Evolutionary conservation across 1,140 invertebrate species (phyloP).

Genomic region (Leptonema lineaticorne): DNA sequence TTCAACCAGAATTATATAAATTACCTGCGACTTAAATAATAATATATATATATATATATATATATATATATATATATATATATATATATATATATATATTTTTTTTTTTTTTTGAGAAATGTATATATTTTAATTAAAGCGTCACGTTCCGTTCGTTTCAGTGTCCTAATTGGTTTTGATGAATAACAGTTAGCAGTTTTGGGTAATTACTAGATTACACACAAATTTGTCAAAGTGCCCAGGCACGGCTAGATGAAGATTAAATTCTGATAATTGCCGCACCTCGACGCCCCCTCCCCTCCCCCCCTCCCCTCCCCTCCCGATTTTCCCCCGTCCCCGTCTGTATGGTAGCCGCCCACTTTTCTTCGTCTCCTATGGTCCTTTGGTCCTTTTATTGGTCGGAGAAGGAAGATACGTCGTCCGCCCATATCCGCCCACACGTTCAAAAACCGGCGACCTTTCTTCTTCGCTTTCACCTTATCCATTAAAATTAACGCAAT

Average conservation of each 20-base stretch:
- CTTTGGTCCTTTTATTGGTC: too few relatives aligned
- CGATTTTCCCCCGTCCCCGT: background rate
- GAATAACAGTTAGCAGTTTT: constrained; percentile 16
- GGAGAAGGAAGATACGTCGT: too few relatives aligned
- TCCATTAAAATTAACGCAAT: too few relatives aligned
- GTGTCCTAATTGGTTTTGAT: background rate
- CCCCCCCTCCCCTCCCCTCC: background rate
- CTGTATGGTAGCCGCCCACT: background rate
- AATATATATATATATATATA: too few relatives aligned
- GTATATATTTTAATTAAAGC: background rate
- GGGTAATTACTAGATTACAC: constrained; percentile 12
- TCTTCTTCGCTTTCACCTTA: too few relatives aligned
- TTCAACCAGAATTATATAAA: too few relatives aligned
- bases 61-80: too few relatives aligned
- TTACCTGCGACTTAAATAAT: too few relatives aligned
- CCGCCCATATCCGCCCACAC: too few relatives aligned
- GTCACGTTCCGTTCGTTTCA: background rate
- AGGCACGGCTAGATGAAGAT: constrained; percentile 1
- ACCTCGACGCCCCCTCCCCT: background rate
- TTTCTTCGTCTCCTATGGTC: background rate
- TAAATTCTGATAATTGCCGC: constrained; percentile 17
- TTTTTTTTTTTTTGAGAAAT: background rate
- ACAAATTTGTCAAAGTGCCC: constrained; percentile 13
- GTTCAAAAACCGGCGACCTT: too few relatives aligned
- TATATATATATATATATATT: background rate